Conservation (phyloP, 1,140 invertebrate species). For the Drosophila albomicans region DNA sequence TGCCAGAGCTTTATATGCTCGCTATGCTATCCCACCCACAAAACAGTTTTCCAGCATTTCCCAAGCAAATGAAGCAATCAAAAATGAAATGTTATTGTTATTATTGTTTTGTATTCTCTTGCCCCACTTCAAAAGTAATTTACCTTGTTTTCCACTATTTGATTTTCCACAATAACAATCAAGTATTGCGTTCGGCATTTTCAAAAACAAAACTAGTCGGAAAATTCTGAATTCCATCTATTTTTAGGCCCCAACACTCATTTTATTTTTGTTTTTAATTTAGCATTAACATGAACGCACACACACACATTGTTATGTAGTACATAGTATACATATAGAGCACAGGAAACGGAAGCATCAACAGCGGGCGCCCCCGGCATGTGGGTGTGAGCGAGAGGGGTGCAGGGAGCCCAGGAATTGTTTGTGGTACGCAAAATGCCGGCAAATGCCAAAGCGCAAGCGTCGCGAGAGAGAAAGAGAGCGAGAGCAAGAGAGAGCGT, state of each 20-base stretch:
- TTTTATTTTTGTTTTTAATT: slow-evolving; percentile 64
- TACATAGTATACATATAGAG: slow-evolving; percentile 44
- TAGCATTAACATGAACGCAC: slow-evolving; percentile 17
- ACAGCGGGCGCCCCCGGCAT: slow-evolving; percentile 9
- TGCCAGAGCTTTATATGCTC: slow-evolving; percentile 4
- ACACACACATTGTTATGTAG: background rate
- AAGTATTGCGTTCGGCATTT: slow-evolving; percentile 31
- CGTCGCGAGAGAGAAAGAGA: slow-evolving; percentile 22
- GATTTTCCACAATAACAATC: slow-evolving; percentile 28
- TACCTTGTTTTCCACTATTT: slow-evolving; percentile 62
- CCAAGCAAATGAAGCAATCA: slow-evolving; percentile 58
- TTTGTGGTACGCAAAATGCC: slow-evolving; percentile 54
- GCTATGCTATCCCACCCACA: background rate
- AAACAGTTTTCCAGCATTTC: slow-evolving; percentile 28
- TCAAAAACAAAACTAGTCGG: slow-evolving; percentile 42
- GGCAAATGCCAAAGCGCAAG: slow-evolving; percentile 62
- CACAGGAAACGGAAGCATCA: slow-evolving; percentile 70
- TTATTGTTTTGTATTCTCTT: slow-evolving; percentile 28
- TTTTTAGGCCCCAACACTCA: slow-evolving; percentile 44
- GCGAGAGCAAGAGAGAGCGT: background rate
- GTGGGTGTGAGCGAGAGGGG: background rate
- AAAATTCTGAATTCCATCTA: slow-evolving; percentile 56
- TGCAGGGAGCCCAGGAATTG: slow-evolving; percentile 35
- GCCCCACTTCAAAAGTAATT: slow-evolving; percentile 71
- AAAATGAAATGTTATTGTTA: slow-evolving; percentile 40